Percentiles rank a stretch among this genome's conserved stretches.
These are phyloP conservation scores for Rhyacichthys aspro DNA, from an alignment of 2,797 vertebrate species.

Conservation along the genomic window DNA sequence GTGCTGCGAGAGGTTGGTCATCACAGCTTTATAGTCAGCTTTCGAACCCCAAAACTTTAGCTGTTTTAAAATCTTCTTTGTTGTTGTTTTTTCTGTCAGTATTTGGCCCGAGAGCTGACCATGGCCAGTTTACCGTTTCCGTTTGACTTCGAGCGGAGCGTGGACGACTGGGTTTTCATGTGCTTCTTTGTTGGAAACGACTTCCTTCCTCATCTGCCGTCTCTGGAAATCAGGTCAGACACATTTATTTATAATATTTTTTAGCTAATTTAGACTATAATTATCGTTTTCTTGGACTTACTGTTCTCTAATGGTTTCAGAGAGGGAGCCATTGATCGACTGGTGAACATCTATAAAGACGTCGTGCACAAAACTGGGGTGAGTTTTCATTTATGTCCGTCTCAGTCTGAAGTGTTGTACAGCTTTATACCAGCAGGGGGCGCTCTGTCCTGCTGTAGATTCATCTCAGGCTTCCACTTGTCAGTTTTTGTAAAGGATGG, in stretches of 20 bases:
- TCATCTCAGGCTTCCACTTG: no score
- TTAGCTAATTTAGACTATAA: no score
- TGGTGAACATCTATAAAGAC: conserved; percentile 96
- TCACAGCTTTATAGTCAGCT: no score
- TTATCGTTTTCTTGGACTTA: no score
- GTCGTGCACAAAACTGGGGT: conserved; percentile 98
- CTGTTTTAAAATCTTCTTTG: background rate
- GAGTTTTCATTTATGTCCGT: conserved; percentile 59
- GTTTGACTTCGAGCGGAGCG: conserved; percentile 92
- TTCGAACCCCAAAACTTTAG: no score
- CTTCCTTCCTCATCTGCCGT: conserved; percentile 95
- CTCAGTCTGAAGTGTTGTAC: background rate
- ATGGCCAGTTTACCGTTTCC: conserved; percentile 96
- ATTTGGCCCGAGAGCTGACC: conserved; percentile 91
- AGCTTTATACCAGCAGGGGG: background rate
- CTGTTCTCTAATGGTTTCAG: no score
- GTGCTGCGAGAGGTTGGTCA: conserved; percentile 97
- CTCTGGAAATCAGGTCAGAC: conserved; percentile 97
- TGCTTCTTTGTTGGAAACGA: conserved; percentile 99
- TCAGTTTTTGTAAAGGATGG: no score
- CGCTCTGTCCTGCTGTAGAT: no score
- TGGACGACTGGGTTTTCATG: conserved; percentile 99
- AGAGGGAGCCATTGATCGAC: conserved; percentile 95
- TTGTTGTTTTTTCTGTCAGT: conserved; percentile 77
- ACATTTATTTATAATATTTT: no score